Conservation (phyloP, 1,140 invertebrate genomes). For the Drosophila lowei region DNA sequence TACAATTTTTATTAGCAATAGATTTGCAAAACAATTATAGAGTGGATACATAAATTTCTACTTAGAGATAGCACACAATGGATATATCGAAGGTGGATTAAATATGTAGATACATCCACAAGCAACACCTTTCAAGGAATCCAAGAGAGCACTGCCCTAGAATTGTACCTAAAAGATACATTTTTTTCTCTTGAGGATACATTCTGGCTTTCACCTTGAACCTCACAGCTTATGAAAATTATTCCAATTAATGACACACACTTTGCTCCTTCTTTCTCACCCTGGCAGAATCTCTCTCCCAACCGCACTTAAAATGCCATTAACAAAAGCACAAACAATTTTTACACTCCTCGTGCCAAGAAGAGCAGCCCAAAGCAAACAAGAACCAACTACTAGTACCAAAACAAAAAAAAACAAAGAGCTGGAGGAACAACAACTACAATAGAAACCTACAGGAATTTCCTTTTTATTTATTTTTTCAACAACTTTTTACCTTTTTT, state of each 20-base stretch:
- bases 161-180: no score
- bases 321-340: slow-evolving; percentile 58
- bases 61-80: no score
- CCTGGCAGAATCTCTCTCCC: not conserved
- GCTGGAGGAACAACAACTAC: slow-evolving; percentile 24
- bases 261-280: not conserved
- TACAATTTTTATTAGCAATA: no score
- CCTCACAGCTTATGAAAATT: slow-evolving; percentile 29
- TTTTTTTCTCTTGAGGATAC: not conserved
- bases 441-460: slow-evolving; percentile 50
- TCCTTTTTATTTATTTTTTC: slow-evolving; percentile 73
- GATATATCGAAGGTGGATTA: not conserved
- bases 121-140: no score
- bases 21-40: no score
- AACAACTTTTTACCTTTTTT: slow-evolving; percentile 75
- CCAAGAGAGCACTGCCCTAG: no score
- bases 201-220: not conserved
- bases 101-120: not conserved
- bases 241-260: slow-evolving; percentile 58
- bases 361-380: slow-evolving; percentile 46
- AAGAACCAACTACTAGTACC: slow-evolving; percentile 55
- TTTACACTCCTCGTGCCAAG: slow-evolving; percentile 65
- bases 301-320: slow-evolving; percentile 51
- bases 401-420: slow-evolving; percentile 25
- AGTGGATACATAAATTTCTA: no score